Base-by-base conservation (phyloP, 2,113 vertebrate species). In the Psittacula cyanocephala region DNA sequence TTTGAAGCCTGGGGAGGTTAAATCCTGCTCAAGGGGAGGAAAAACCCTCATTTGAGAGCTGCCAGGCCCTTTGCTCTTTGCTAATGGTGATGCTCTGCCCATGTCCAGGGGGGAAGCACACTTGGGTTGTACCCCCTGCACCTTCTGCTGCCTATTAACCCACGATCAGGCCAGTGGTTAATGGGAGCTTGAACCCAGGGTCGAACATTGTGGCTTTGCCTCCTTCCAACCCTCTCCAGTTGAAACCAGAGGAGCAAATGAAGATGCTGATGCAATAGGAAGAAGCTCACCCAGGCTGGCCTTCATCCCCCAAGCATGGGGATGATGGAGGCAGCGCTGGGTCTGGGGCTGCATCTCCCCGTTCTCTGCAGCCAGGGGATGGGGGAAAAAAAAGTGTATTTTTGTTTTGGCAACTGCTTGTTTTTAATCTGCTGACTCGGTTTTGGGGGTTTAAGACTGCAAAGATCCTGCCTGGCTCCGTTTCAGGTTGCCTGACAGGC, bases 401-500 rank as follows among this genome's bases (percentile, higher is more conserved):
- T 41, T 41, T 35, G 57, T 83, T 74, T 41, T 14, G 2, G 33
- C 37, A 46, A 9, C 31, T 77, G 41, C 5, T 52, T 57, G 37
- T 29, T 72, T 86, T 80, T 39, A 79, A 89, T 69, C n/a, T 75
- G 75, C 77, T 76, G 77, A 86, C 47, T 69, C 9, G 6, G 44
- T 93, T 95, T 63, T 17, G 44, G 64, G 47, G 81, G 78, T 75
- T 93, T 90, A 39, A 63, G 70, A 43, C 80, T 29, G 39, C 47
- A 68, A 78, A 63, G 19, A 81, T 69, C 44, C 64, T 1, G n/a
- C 46, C 88, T 91, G 91, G 88, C 88, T 80, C 3, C 0, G 27
- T 78, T 86, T 89, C 95, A 72, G 64, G 77, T 76, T 89, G 62
- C 72, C 74, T 86, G 95, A 89, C 67, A 95, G 93, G 50, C 85